Percentiles rank a stretch among this genome's conserved stretches.
phyloP scores from a whole-genome alignment of 1,140 invertebrate genomes.

The Aphaenogaster ashmeadi region DNA sequence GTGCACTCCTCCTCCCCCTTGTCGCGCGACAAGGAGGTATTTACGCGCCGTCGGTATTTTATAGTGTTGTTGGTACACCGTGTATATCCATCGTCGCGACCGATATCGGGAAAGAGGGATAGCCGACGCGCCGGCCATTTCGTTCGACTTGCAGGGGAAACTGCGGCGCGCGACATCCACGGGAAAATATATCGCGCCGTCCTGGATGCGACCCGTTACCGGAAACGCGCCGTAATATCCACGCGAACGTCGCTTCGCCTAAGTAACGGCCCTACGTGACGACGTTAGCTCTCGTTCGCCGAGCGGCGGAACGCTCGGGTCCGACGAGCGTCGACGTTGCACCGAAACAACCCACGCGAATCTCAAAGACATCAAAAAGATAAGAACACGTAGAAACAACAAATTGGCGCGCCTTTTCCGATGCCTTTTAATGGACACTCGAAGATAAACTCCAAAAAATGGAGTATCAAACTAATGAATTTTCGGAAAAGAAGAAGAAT shows the following conservation, averaged over 20 bases:
- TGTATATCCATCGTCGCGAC: slow-evolving; percentile 14
- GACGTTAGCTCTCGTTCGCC: slow-evolving; percentile 19
- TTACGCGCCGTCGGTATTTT: slow-evolving; percentile 15
- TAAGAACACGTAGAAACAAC: background rate
- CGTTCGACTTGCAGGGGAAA: slow-evolving; percentile 17
- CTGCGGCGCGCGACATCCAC: slow-evolving; percentile 32
- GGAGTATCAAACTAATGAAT: background rate
- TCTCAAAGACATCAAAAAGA: background rate
- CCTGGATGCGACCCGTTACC: slow-evolving; percentile 34
- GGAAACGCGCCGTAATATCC: slow-evolving; percentile 54
- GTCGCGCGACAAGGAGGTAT: slow-evolving; percentile 24
- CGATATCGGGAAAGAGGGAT: slow-evolving; percentile 40
- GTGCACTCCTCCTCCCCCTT: background rate
- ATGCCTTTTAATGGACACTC: background rate
- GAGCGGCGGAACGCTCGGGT: background rate
- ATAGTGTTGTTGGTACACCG: slow-evolving; percentile 42
- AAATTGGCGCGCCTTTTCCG: background rate
- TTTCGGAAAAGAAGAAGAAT: background rate
- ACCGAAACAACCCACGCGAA: background rate
- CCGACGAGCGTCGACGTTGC: background rate
- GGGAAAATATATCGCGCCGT: slow-evolving; percentile 45
- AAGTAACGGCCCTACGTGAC: slow-evolving; percentile 52
- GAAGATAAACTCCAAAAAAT: background rate
- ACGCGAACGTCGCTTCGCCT: slow-evolving; percentile 37
- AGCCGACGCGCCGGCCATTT: slow-evolving; percentile 32